Evolutionary conservation across 2,113 vertebrate species (phyloP).

Genomic region (Orientallactaga bullata): DNA sequence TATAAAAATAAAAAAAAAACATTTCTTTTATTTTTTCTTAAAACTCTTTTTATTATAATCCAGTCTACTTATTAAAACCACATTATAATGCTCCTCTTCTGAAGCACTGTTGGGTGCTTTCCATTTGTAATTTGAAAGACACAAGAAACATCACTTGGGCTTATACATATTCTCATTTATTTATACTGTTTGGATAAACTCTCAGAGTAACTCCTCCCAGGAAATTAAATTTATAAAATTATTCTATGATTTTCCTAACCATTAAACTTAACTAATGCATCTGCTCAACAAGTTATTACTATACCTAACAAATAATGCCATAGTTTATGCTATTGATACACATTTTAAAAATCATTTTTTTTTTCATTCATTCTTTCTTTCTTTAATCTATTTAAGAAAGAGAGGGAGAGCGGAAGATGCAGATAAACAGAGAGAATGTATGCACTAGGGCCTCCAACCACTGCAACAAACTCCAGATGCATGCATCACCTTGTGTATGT

Average conservation of each 20-base stretch:
- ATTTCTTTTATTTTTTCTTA: not conserved
- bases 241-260: not conserved
- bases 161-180: not conserved
- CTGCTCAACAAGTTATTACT: not conserved
- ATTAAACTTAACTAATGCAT: not conserved
- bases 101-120: not conserved
- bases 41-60: not conserved
- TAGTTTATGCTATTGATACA: not conserved
- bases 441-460: too few relatives aligned
- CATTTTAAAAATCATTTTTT: too few relatives aligned
- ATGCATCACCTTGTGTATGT: too few relatives aligned
- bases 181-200: not conserved
- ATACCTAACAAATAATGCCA: not conserved
- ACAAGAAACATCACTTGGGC: not conserved
- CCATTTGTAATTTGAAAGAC: constrained; percentile 23
- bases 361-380: too few relatives aligned
- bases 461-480: too few relatives aligned
- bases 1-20: not conserved
- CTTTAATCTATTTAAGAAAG: too few relatives aligned
- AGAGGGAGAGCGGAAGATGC: too few relatives aligned
- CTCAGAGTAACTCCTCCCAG: not conserved
- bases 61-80: not conserved
- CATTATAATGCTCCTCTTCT: not conserved
- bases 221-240: not conserved
- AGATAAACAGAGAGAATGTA: too few relatives aligned